Evolutionary conservation across 2,113 vertebrate species (phyloP).

Genomic region (Rhynchomys soricoides): DNA sequence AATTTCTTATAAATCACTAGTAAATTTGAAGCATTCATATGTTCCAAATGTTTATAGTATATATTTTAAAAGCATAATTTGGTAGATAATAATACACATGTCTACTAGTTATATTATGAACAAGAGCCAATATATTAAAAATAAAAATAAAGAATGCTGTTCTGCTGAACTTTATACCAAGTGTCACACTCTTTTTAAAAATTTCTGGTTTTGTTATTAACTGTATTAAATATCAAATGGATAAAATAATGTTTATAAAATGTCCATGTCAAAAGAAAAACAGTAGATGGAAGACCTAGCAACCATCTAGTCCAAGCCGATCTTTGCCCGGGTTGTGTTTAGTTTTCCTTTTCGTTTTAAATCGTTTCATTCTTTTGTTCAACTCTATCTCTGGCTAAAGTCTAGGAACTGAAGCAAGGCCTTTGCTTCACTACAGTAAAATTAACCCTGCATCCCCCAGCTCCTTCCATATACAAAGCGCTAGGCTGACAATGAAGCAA

Average conservation of each 20-base stretch:
- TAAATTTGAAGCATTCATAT: neutral
- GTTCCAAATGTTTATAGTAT: constrained; percentile 22
- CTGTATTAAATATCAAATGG: neutral
- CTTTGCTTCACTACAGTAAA: neutral
- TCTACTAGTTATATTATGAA: neutral
- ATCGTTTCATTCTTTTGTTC: constrained; percentile 27
- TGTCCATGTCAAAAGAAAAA: neutral
- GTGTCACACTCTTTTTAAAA: neutral
- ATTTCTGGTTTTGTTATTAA: constrained; percentile 11
- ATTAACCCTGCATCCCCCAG: neutral
- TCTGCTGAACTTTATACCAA: neutral
- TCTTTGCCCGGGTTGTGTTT: neutral
- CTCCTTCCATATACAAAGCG: neutral
- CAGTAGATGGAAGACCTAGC: neutral
- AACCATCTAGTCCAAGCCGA: neutral
- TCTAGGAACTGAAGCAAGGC: constrained; percentile 1
- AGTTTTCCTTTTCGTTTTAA: neutral
- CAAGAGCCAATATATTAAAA: neutral
- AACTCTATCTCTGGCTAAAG: neutral
- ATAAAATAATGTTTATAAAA: constrained; percentile 31
- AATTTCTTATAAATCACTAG: constrained; percentile 22
- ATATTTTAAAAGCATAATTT: constrained; percentile 23
- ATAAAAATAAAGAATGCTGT: constrained; percentile 1
- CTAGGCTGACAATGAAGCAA: neutral
- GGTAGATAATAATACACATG: neutral